Conservation (phyloP, 2,797 vertebrate genomes). For the Parotocinclus haroldoi region DNA sequence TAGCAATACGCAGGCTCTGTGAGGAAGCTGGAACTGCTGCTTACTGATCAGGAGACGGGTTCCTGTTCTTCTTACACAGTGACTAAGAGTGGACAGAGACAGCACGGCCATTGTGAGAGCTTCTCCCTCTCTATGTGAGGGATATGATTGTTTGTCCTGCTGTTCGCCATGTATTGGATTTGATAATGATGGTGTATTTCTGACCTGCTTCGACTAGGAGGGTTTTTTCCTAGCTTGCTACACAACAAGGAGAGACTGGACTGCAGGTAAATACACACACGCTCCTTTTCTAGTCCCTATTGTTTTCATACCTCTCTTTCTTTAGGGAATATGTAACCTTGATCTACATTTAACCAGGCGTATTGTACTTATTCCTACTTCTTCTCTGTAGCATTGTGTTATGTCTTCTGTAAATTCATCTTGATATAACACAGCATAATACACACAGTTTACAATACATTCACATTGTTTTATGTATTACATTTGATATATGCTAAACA, state of each 20-base stretch:
- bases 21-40: slow-evolving; percentile 51
- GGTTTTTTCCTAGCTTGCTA: slow-evolving; percentile 40
- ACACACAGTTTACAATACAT: background rate
- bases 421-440: background rate
- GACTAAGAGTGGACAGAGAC: slow-evolving; percentile 41
- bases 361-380: background rate
- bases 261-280: slow-evolving; percentile 64
- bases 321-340: slow-evolving; percentile 35
- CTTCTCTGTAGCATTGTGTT: too few relatives aligned
- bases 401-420: background rate
- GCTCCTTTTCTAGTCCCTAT: slow-evolving; percentile 27
- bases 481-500: background rate
- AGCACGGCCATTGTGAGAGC: slow-evolving; percentile 23
- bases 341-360: slow-evolving; percentile 30
- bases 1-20: slow-evolving; percentile 63
- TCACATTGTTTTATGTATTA: background rate
- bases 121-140: slow-evolving; percentile 8
- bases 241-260: slow-evolving; percentile 40
- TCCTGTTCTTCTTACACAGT: slow-evolving; percentile 54
- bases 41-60: slow-evolving; percentile 71
- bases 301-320: slow-evolving; percentile 30
- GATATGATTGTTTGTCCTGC: slow-evolving; percentile 59
- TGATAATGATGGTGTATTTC: slow-evolving; percentile 47
- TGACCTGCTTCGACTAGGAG: slow-evolving; percentile 55
- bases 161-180: slow-evolving; percentile 47